Evolutionary conservation across 2,888 invertebrate species (phyloP).

Genomic region (Chorisops tibialis): DNA sequence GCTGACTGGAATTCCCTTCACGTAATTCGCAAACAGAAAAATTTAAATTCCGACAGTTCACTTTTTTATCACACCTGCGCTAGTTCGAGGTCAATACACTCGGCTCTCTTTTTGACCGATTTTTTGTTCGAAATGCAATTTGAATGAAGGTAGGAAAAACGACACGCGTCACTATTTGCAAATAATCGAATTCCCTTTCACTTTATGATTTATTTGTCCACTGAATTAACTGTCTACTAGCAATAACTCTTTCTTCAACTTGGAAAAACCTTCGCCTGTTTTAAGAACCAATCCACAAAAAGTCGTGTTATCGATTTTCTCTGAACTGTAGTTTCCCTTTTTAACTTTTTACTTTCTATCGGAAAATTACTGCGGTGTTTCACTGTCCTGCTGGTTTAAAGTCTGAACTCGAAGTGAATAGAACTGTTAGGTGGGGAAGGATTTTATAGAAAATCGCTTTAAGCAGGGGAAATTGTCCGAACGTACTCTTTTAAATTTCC

Average conservation of each 20-base stretch:
- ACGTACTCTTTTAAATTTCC: no score
- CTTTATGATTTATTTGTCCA: not conserved
- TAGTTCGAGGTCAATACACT: not conserved
- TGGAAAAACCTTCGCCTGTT: not conserved
- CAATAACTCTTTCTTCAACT: not conserved
- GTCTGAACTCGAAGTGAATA: conserved; percentile 43
- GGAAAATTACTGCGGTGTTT: conserved; percentile 12
- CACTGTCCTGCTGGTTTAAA: conserved; percentile 32
- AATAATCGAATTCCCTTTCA: conserved; percentile 15
- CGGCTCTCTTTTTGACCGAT: not conserved
- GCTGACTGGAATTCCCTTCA: conserved; percentile 23
- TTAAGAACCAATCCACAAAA: not conserved
- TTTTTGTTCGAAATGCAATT: not conserved
- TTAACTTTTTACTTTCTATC: not conserved
- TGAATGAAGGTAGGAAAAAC: not conserved
- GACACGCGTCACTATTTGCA: conserved; percentile 14
- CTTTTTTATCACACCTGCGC: not conserved
- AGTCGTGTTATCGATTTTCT: not conserved
- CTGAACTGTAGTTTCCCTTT: not conserved
- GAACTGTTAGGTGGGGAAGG: conserved; percentile 35
- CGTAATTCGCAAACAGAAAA: conserved; percentile 1
- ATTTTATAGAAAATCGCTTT: conserved; percentile 37
- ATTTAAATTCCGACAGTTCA: not conserved
- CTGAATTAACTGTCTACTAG: not conserved
- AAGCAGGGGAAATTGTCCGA: conserved; percentile 18